Evolutionary conservation across 2,113 vertebrate species (phyloP).

Genomic region (Bufo gargarizans): DNA sequence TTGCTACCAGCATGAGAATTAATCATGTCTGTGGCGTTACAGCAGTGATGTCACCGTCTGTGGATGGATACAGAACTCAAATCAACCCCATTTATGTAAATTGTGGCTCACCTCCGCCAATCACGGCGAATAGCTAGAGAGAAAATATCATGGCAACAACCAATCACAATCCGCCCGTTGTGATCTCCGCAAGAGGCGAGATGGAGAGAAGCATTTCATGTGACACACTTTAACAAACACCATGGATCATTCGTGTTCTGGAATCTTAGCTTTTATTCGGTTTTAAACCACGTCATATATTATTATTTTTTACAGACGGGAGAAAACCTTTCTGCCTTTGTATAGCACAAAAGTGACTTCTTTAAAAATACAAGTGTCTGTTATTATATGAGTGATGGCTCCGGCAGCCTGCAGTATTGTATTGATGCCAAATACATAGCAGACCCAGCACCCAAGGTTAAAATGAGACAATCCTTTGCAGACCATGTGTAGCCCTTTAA

Average conservation of each 20-base stretch:
- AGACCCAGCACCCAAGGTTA: neutral
- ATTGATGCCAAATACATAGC: neutral
- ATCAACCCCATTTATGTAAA: slow-evolving; percentile 59
- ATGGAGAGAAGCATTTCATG: neutral
- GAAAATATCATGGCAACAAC: slow-evolving; percentile 74
- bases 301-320: neutral
- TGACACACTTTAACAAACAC: neutral
- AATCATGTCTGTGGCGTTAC: slow-evolving; percentile 61
- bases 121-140: slow-evolving; percentile 58
- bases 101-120: slow-evolving; percentile 63
- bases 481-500: neutral
- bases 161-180: slow-evolving; percentile 55
- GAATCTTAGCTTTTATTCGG: neutral
- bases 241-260: neutral
- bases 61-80: slow-evolving; percentile 41
- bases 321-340: neutral
- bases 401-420: neutral
- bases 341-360: neutral
- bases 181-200: slow-evolving; percentile 31
- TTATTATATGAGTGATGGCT: too few species aligned
- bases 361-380: neutral
- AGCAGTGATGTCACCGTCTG: slow-evolving; percentile 59
- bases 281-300: neutral
- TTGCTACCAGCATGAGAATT: slow-evolving; percentile 55
- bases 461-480: neutral